Percentiles rank a stretch among this genome's conserved stretches.
phyloP scores from a whole-genome alignment of 2,113 vertebrate genomes.

The Proteles cristata region DNA sequence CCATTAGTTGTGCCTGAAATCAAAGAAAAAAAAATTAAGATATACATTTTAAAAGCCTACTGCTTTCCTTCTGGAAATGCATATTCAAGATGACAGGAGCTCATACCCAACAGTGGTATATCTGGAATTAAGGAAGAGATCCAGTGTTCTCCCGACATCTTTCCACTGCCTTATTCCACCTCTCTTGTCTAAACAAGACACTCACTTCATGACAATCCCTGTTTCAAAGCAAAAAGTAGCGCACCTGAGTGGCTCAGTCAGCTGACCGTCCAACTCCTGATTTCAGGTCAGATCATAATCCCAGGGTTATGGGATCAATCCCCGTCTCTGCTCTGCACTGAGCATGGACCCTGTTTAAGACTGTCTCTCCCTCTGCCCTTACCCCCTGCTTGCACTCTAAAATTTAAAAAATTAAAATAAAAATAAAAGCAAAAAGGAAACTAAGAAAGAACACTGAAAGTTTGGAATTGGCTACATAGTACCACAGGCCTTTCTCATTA shows the following conservation, averaged over 20 bases:
- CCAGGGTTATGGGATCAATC: too few relatives aligned
- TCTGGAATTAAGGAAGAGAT: background rate
- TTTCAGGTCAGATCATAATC: too few relatives aligned
- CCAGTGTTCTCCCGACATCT: background rate
- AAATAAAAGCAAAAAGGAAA: background rate
- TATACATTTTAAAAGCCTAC: background rate
- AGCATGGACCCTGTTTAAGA: too few relatives aligned
- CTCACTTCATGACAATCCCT: background rate
- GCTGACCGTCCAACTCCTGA: too few relatives aligned
- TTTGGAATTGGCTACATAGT: background rate
- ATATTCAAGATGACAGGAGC: background rate
- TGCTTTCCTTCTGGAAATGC: background rate
- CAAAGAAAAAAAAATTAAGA: background rate
- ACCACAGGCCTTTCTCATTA: background rate
- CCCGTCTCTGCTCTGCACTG: too few relatives aligned
- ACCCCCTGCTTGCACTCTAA: too few relatives aligned
- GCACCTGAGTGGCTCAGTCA: too few relatives aligned
- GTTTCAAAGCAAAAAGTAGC: background rate
- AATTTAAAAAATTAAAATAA: too few relatives aligned
- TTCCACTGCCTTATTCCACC: background rate
- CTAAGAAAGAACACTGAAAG: background rate
- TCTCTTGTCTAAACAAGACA: background rate
- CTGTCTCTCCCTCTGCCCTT: too few relatives aligned
- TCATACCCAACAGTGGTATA: background rate
- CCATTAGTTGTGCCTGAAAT: slow-evolving; percentile 4